A percentile compares a stretch with the other conserved stretches of the same genome.
These are phyloP conservation scores for Chlamydotis undulata DNA, from an alignment of 2,113 vertebrate genomes.

Conservation along the genomic window DNA sequence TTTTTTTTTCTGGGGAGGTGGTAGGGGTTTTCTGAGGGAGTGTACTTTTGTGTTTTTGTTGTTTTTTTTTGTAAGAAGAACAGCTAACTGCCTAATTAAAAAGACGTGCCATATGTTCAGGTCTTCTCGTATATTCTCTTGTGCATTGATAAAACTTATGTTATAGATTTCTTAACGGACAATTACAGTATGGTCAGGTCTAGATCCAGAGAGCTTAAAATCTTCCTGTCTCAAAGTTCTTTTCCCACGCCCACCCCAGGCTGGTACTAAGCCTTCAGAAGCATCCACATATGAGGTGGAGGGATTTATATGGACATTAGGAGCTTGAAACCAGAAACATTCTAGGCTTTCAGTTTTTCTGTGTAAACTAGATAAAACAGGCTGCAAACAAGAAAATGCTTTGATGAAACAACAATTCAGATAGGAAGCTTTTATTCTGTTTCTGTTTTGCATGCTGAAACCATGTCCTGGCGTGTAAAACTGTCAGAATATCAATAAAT, in stretches of 20 bases:
- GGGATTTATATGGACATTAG: background rate
- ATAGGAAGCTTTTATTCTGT: background rate
- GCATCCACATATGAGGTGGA: background rate
- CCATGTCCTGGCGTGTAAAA: background rate
- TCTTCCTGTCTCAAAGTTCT: background rate
- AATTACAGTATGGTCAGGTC: background rate
- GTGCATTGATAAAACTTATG: background rate
- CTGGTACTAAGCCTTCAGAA: background rate
- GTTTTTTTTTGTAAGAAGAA: background rate
- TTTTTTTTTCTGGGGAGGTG: background rate
- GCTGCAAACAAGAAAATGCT: background rate
- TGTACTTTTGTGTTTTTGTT: background rate
- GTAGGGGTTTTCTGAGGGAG: fast-evolving
- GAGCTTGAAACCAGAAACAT: background rate
- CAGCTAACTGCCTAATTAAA: background rate
- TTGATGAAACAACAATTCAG: background rate
- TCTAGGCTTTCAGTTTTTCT: background rate
- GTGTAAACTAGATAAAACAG: background rate
- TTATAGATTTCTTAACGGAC: background rate
- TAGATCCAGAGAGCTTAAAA: background rate
- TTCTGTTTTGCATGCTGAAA: background rate
- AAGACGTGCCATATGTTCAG: background rate
- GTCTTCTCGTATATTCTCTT: background rate
- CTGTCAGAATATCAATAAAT: background rate
- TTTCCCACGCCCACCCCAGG: background rate